Base-by-base conservation (phyloP, 2,113 vertebrate species). In the Irena cyanogastra region DNA sequence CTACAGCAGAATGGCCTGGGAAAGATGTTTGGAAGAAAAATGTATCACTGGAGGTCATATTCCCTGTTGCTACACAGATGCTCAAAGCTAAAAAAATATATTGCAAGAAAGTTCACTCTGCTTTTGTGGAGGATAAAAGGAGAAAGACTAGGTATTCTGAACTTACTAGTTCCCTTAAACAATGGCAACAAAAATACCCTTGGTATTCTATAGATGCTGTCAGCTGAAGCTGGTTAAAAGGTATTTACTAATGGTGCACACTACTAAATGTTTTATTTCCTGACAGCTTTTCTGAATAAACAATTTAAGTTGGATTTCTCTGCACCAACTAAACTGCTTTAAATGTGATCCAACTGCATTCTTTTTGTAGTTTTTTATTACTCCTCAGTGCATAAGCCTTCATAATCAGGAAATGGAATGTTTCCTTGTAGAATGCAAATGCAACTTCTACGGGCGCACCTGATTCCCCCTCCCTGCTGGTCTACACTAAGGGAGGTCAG, bases 401-500 rank as follows among this genome's bases (percentile, higher is more conserved):
- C 59, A 47, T 30, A 41, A n/a, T 28, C 37, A 31, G 9, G 14
- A 80, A 66, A 57, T 41, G 10, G 13, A 56, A 52, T 44, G 22
- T 49, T 53, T 70, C 9, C 31, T 66, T 74, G n/a, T 39, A 57
- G 72, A 81, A 89, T 57, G 18, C 23, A 72, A 89, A 78, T 50
- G 9, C 3, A 31, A 2, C 10, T 39, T 47, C 35, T 93, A 2
- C 20, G 20, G 31, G 37, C 3, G 1, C 33, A 26, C 26, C 42
- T 24, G 21, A 28, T 79, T 87, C 26, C 11, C 10, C 26, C 13
- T 86, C 18, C 24, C 20, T 63, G 27, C n/a, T 69, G n/a, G 27
- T 28, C 27, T 52, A 2, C 1, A 0, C 24, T 27, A 35, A 37
- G 35, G 49, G 30, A 64, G 19, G 18, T 42, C 12, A 10, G 4